Evolutionary conservation across 2,888 invertebrate genomes (phyloP).

Genomic region (Xanthorhoe designata): DNA sequence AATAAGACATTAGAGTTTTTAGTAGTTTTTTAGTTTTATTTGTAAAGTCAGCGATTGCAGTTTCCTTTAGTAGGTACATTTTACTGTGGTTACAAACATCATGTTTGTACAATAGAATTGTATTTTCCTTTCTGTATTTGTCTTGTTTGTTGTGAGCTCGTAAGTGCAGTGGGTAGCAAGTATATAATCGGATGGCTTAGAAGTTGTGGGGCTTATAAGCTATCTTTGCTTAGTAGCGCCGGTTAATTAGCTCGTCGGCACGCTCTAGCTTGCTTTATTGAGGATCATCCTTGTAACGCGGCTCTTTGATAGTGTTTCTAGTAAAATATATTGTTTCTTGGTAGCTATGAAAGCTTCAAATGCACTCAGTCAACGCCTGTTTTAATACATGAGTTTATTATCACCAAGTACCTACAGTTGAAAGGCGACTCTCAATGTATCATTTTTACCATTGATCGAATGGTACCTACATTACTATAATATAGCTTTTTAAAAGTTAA

Average conservation of each 20-base stretch:
- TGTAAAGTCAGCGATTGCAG: background rate
- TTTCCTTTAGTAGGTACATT: background rate
- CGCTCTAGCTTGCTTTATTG: constrained; percentile 47
- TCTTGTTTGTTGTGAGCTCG: background rate
- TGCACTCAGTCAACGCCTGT: background rate
- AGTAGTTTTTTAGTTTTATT: background rate
- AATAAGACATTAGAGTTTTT: too few relatives aligned
- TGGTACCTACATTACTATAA: too few relatives aligned
- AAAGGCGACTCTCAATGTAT: too few relatives aligned
- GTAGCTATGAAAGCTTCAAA: background rate
- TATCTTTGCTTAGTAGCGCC: constrained; percentile 31
- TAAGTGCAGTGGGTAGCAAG: background rate
- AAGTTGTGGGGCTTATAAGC: constrained; percentile 7
- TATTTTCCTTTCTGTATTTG: background rate
- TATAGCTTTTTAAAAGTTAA: too few relatives aligned
- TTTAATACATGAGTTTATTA: background rate
- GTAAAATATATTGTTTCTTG: background rate
- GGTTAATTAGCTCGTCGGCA: constrained; percentile 59
- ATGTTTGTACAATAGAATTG: background rate
- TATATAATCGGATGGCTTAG: background rate
- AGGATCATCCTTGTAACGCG: constrained; percentile 42
- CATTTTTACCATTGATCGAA: too few relatives aligned
- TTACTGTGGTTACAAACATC: background rate
- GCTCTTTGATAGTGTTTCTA: constrained; percentile 1
- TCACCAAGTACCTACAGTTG: too few relatives aligned